Evolutionary conservation across 2,113 vertebrate species (phyloP), one percentile per base, ranked within the genome.

Genomic region (Lasiurus cinereus): DNA sequence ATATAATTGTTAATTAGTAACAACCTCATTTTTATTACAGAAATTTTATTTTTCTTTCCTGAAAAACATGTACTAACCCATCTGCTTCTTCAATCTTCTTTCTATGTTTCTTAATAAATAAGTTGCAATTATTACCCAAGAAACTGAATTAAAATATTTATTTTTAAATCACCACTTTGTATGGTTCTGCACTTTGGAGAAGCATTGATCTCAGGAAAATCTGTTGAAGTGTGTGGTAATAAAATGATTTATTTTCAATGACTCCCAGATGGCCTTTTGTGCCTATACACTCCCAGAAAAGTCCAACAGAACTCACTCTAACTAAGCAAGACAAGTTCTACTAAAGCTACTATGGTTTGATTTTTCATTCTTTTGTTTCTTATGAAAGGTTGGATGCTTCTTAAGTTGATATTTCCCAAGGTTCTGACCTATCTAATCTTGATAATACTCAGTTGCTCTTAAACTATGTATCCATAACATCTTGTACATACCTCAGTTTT

Each of bases 51-150:
- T 80, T 93, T 70, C 19, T 22, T 48, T n/a, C 21, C 52, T 64
- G 39, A 66, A 88, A 83, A 87, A 27, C 3, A 4, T 48, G 4
- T 50, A 27, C 59, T 86, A 82, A 74, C 3, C 50, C 27, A 46
- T 46, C 21, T 85, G 22, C 36, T 76, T 46, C 8, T 74, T 54
- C 33, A 56, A 13, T 76, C 56, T 93, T 76, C 46, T 15, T 89
- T 39, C 54, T 87, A 62, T 62, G 22, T 62, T 93, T 54, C 19
- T 83, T 88, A 66, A 77, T 73, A 66, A 94, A 66, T 62, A 64
- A 39, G 6, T 56, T 67, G 24, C 15, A 62, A 84, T 62, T 67
- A 13, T 84, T 78, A 73, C 19, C 27, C 6, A 70, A 70, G 74
- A 78, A 50, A 33, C 2, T 59, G 24, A 83, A 72, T 36, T 64